Conservation (phyloP, 1,140 invertebrate species). For the Dolichoris vasculosae region DNA sequence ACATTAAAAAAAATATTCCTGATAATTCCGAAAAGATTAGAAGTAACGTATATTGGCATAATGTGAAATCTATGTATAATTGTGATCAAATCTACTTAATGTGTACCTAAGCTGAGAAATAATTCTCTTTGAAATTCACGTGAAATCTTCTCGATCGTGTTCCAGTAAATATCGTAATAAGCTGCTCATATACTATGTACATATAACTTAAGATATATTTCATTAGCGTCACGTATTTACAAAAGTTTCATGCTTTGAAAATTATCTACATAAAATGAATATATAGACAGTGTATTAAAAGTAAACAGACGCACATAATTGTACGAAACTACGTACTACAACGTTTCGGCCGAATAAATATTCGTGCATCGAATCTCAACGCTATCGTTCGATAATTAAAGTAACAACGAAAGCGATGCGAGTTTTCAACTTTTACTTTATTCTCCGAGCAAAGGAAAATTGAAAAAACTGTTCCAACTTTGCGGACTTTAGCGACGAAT, state of each 20-base stretch:
- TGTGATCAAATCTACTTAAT: constrained; percentile 17
- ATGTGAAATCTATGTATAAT: background rate
- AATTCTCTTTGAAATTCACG: constrained; percentile 1
- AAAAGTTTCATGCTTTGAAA: background rate
- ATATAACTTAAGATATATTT: background rate
- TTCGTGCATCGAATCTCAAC: too few species aligned
- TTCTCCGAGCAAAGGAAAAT: too few species aligned
- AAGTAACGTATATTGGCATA: background rate
- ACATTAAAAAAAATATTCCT: constrained; percentile 12
- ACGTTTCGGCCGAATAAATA: too few species aligned
- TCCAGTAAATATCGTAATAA: background rate
- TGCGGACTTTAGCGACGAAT: too few species aligned
- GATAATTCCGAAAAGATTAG: constrained; percentile 13
- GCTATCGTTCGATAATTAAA: too few species aligned
- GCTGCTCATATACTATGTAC: background rate
- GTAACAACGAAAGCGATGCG: too few species aligned
- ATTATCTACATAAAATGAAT: background rate
- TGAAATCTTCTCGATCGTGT: background rate
- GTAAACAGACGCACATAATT: background rate
- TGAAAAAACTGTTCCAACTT: too few species aligned
- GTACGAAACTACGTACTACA: too few species aligned
- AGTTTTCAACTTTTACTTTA: too few species aligned
- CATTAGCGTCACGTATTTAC: background rate
- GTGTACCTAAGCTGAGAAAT: background rate
- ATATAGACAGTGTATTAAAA: background rate